Percentiles rank a stretch among this genome's conserved stretches.
Evolutionary conservation across 2,888 invertebrate genomes (phyloP).

Genomic region (Ophion costatus): DNA sequence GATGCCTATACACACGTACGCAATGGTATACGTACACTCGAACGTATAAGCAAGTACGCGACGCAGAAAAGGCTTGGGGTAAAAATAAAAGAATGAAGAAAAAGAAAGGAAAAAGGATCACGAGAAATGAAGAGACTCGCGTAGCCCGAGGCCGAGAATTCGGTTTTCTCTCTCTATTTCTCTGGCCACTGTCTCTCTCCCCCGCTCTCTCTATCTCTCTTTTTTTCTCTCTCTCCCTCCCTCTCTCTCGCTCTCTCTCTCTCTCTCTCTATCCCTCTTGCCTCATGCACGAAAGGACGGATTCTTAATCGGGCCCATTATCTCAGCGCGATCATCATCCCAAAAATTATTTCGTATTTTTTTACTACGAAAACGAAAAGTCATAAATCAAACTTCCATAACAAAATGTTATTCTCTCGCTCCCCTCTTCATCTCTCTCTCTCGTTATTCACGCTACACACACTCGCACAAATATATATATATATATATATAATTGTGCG

Average conservation of each 20-base stretch:
- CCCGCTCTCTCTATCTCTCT: slow-evolving; percentile 34
- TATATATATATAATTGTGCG: slow-evolving; percentile 30
- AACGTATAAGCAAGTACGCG: slow-evolving; percentile 29
- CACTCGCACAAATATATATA: not conserved
- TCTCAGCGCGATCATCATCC: slow-evolving; percentile 83
- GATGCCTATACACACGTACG: slow-evolving; percentile 26
- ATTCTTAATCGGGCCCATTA: slow-evolving; percentile 84
- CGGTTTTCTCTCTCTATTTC: slow-evolving; percentile 47
- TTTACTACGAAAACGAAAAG: slow-evolving; percentile 83
- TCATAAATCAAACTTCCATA: slow-evolving; percentile 82
- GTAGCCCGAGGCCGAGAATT: slow-evolving; percentile 60
- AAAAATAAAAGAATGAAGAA: slow-evolving; percentile 49
- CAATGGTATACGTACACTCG: slow-evolving; percentile 25
- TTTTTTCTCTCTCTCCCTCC: slow-evolving; percentile 37
- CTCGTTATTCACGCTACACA: not conserved
- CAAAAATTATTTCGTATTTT: slow-evolving; percentile 83
- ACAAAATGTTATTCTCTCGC: slow-evolving; percentile 56
- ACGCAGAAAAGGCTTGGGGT: slow-evolving; percentile 41
- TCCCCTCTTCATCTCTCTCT: slow-evolving; percentile 47
- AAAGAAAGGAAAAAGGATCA: slow-evolving; percentile 40
- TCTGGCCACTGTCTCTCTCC: slow-evolving; percentile 27
- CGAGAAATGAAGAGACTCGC: slow-evolving; percentile 58
- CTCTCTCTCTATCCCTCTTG: slow-evolving; percentile 35
- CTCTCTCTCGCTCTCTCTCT: slow-evolving; percentile 30
- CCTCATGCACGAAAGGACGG: slow-evolving; percentile 73